Base-by-base conservation (phyloP, 2,888 invertebrate genomes). In the Andrena praecox region DNA sequence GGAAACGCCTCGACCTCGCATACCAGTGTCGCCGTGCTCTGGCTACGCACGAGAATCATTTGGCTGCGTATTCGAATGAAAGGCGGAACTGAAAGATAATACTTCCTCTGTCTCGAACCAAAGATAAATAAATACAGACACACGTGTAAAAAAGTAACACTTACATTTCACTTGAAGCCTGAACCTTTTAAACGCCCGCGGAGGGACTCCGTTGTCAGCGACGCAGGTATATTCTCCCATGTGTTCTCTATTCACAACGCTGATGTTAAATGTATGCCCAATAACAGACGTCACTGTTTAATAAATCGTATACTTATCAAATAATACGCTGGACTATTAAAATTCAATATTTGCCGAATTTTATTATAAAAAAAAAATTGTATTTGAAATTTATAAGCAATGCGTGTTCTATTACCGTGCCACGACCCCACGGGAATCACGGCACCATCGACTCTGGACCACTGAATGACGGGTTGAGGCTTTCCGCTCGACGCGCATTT, bases 1-100 rank as follows among this genome's bases (percentile, higher is more conserved):
- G 98, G 98, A 94, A 96, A 98, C 0, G 98, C 98, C 94, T 98
- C 98, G 31, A 98, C 96, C 94, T 97, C 97, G 92, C 98, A 98
- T 93, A 97, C 97, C 56, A 98, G 94, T 56, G 96, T 95, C 0
- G 96, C 97, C 1, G 95, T 96, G 60, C 95, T 95, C 85, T 97
- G 97, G 90, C 96, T 96, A 59, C 95, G 95, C 0, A 96, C 96
- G 67, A 96, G 97, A 73, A 98, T 96, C 91, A 96, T 95, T 91
- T 97, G 97, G 90, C 96, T 96, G 71, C 96, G 96, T 50, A 98
- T 97, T 71, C 96, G 95, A 88, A 98, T 97, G 93, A 97, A 96
- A 0, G 98, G 98, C 66, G 97, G 96, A 94, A 98, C 98, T 98
- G 95, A n/a, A 94, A 85, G 84, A 42, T 16, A 60, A 24, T 31